Base-by-base conservation (phyloP, 2,888 invertebrate species). In the Pseudoips prasinana region DNA sequence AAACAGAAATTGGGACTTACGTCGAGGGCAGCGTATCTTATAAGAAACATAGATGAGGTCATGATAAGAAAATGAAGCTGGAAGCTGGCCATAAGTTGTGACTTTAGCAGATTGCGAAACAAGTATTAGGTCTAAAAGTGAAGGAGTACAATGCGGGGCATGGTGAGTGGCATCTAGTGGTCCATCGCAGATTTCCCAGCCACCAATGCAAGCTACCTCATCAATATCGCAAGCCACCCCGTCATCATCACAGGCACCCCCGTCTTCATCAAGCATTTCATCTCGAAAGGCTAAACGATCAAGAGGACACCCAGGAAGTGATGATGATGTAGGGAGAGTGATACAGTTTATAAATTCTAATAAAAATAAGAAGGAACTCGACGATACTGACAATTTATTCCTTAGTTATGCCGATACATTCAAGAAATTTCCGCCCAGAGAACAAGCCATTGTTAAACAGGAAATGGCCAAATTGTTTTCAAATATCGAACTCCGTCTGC, bases 391-490 rank as follows among this genome's bases (percentile, higher is more conserved):
- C 36, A 42, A 48, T 23, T 33, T 54, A 20, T 50, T 54, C 17
- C 41, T 47, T 31, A 54, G 53, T 20, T 50, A 54, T 33, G 50
- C 49, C 1, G 47, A 49, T 27, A 49, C 53, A 0, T 53, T 53
- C 22, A 53, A 49, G 11, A 53, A 39, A 24, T 49, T 53, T 11
- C 36, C 49, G 3, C 32, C 37, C 1, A 36, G 45, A 20, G 40
- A 45, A 24, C 49, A 49, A 31, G 48, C 42, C 25, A 29, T 43
- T 22, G 29, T 53, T 37, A 53, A 53, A 28, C 35, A 49, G 30
- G 36, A 53, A 41, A 39, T 53, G 7, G 52, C 52, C 0, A 44
- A 49, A 25, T 31, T 53, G 25, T 53, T 53, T 25, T 39, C 48
- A 2, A 41, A 34, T 22, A 45, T 41, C 10, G 48, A 48, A 23